Evolutionary conservation across 2,888 invertebrate species (phyloP), one percentile per base, ranked within the genome.

Genomic region (Cancer borealis): DNA sequence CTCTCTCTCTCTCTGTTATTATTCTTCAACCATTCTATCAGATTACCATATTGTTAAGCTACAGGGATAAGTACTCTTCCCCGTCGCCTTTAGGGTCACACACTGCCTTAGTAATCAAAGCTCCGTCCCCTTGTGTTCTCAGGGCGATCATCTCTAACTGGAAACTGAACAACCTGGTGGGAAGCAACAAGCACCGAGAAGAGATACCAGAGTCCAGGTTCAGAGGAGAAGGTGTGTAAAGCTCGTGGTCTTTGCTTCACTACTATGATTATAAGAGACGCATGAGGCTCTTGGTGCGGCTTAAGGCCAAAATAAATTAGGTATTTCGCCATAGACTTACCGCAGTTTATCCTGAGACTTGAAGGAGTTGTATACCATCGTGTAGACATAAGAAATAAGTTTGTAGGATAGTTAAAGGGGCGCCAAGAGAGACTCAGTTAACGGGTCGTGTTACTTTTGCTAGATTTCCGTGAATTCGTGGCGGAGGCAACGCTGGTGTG

Each of bases 401-500:
- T 3, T 5, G 60, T 10, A 60, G 14, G 60, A 60, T 14, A 60
- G 17, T 17, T 10, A 14, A 60, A 60, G 17, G 17, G 60, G 60
- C 73, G 26, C 3, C n/a, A 30, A 79, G 79, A 12, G 79, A 79
- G 30, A 8, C 79, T 1, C 8, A 54, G 79, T 79, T 79, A 21
- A 26, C 30, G 30, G 30, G 10, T 21, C 21, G n/a, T 6, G 3
- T n/a, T n/a, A n/a, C n/a, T 66, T 6, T 5, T n/a, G 21, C 46
- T n/a, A 93, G 93, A 93, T 30, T 93, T 93, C 60, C 93, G 60
- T 39, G 17, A 47, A 6, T 91, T 91, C 91, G 91, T 93, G 45
- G n/a, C n/a, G n/a, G 46, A 91, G 45, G 66, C 45, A 45, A 91
- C 87, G 26, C 21, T 21, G 0, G 54, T 91, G 46, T 93, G 91